Conservation (phyloP, 2,797 vertebrate genomes). For the Protosalanx chinensis region DNA sequence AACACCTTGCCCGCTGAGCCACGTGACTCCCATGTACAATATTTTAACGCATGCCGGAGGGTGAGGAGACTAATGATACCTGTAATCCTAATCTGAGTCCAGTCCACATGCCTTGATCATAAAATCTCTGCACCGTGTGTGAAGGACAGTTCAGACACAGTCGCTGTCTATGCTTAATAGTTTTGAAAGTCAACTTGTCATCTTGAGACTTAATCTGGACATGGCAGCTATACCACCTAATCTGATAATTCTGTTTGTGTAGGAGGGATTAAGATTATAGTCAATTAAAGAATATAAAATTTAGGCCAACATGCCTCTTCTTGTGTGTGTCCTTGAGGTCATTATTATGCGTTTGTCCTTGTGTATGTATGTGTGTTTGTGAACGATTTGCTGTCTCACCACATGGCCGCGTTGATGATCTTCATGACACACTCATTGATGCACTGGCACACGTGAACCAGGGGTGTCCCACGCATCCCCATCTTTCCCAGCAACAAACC, state of each 20-base stretch:
- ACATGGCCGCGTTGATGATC: slow-evolving; percentile 86
- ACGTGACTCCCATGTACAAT: too few relatives aligned
- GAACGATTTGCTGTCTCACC: slow-evolving; percentile 60
- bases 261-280: neutral
- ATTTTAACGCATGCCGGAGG: too few relatives aligned
- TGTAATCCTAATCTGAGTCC: neutral
- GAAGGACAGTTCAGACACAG: slow-evolving; percentile 20
- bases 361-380: neutral
- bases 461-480: slow-evolving; percentile 80
- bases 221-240: slow-evolving; percentile 11
- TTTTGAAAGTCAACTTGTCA: slow-evolving; percentile 22
- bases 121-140: neutral
- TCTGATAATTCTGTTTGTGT: neutral
- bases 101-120: slow-evolving; percentile 3
- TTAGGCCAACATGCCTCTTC: neutral
- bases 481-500: slow-evolving; percentile 86
- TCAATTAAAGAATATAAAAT: neutral
- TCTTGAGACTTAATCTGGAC: slow-evolving; percentile 53
- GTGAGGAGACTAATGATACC: neutral
- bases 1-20: too few relatives aligned
- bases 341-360: neutral
- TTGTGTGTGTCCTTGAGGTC: neutral
- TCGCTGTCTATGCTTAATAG: slow-evolving; percentile 1
- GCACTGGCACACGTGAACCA: slow-evolving; percentile 87
- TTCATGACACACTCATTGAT: slow-evolving; percentile 90